Base-by-base conservation (phyloP, 2,888 invertebrate species). In the Scaptomyza flava region DNA sequence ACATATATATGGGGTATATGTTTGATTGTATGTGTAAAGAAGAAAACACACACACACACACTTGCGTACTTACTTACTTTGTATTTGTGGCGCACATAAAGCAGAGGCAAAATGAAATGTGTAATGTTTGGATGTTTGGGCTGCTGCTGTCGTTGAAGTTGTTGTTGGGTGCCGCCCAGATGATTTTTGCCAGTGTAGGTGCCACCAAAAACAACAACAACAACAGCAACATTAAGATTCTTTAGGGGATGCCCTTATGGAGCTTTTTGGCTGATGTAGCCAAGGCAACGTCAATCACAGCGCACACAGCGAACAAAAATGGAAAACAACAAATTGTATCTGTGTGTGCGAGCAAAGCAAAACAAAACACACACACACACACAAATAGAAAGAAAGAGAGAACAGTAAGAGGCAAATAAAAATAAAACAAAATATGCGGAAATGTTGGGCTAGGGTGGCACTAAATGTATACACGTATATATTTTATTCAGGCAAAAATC, bases 131-230 rank as follows among this genome's bases (percentile, higher is more conserved):
- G 67, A 83, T 81, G 87, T 83, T 86, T 76, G 84, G 77, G 69
- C 76, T 63, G 71, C 76, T 63, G 71, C 48, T 73, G 64, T 65
- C 41, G 56, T 30, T 68, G 77, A 17, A 78, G 68, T 61, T 68
- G 90, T 23, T 81, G 71, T 62, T 74, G 90, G 91, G 90, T 91
- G 90, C 91, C 91, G 91, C 91, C 91, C 91, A 90, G 86, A 90
- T 90, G 90, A 89, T 91, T 91, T 90, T 87, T 83, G 84, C 85
- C 73, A 78, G 75, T 65, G 63, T 77, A 68, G 68, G 71, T 77
- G 72, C 77, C 70, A 41, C 62, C 60, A 65, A 46, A 71, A 64
- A 31, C 47, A 57, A 43, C 46, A 60, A 23, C 51, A 62, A 38
- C 48, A 53, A 20, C 33, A 27, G 27, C 14, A 56, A 20, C 23